Base-by-base conservation (phyloP, 2,797 vertebrate genomes). In the Argya squamiceps region DNA sequence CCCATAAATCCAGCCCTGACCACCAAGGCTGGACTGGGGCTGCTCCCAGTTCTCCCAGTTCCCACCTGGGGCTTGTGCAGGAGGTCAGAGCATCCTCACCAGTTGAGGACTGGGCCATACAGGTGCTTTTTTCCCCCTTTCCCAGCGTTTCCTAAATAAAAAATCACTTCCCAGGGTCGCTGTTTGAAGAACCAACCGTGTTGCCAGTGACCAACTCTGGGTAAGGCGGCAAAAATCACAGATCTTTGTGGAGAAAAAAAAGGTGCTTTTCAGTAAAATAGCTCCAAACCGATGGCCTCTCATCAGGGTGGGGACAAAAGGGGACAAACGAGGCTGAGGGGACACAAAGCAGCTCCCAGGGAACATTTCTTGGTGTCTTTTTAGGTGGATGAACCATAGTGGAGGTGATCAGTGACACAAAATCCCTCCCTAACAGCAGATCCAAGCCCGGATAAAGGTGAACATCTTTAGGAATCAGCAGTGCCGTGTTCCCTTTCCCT, bases 401-500 rank as follows among this genome's bases (percentile, higher is more conserved):
- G 30, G 30, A 0, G 19, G 16, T 1, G 32, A 20, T 1, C 7
- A 10, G 55, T 0, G 1, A 11, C 43, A 47, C 8, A 15, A 9
- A 79, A 46, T 5, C 37, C 41, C 37, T 56, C 58, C 34, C 23
- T 2, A 3, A 12, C 32, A 32, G 29, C 43, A 34, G 22, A 6
- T 52, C 56, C 41, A 14, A 41, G 67, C 4, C 43, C 15, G 43
- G 30, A 18, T 18, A 9, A 41, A 56, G 44, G 29, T 0, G 20
- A 53, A 2, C 0, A 1, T 4, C 36, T 5, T 11, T 0, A 4
- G 44, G 69, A 70, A n/a, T 0, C 0, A 2, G 32, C 7, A 30
- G 15, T 4, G 26, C 5, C 6, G 8, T 9, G 23, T 2, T 30
- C 1, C 47, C 47, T n/a, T 9, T 16, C 23, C 32, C 53, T 36